These are phyloP conservation scores for Cephalophus harveyi DNA, from an alignment of 2,113 vertebrate species.

Conservation along the genomic window DNA sequence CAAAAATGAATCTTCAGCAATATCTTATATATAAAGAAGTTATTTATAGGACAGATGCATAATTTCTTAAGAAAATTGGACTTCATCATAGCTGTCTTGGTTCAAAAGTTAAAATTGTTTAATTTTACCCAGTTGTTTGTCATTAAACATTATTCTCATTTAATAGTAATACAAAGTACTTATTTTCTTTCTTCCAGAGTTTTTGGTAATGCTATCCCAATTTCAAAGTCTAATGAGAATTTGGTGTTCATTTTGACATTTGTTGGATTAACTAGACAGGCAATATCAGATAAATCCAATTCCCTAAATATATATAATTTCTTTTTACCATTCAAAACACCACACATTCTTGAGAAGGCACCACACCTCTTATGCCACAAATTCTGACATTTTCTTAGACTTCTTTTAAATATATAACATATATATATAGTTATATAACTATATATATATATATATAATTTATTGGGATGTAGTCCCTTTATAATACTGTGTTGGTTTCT, in stretches of 20 bases:
- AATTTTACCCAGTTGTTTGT: background rate
- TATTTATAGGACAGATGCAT: background rate
- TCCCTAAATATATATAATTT: background rate
- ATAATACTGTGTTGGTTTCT: background rate
- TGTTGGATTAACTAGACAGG: background rate
- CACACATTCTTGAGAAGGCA: background rate
- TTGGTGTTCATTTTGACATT: background rate
- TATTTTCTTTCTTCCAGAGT: background rate
- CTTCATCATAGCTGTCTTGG: background rate
- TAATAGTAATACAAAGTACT: background rate
- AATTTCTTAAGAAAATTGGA: background rate
- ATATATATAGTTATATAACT: no score
- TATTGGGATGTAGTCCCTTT: background rate
- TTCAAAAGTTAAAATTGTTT: background rate
- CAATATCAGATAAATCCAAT: background rate
- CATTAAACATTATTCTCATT: background rate
- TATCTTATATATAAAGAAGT: background rate
- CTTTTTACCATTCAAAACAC: background rate
- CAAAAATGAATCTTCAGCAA: background rate
- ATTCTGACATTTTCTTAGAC: background rate
- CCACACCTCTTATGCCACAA: background rate
- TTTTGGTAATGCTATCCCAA: background rate
- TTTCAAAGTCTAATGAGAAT: background rate
- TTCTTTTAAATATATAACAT: background rate
- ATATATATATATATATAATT: background rate